Base-by-base conservation (phyloP, 2,888 invertebrate genomes). In the Gonocerus acuteangulatus region DNA sequence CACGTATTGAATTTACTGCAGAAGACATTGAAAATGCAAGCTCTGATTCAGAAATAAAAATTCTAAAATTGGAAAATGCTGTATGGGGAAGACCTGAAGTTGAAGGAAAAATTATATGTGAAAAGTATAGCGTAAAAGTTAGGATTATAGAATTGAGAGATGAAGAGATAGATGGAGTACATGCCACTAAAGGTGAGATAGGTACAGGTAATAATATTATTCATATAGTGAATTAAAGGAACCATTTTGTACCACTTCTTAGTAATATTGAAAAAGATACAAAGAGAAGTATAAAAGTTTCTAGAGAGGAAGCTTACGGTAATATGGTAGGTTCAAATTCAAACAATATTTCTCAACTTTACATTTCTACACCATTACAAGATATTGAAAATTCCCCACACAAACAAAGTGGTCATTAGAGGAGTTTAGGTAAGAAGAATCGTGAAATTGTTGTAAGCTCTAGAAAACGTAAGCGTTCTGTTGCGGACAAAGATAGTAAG, bases 31-130 rank as follows among this genome's bases (percentile, higher is more conserved):
- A 42, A 42, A 42, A 42, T 42, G 13, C 42, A 42, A 42, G 42
- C 42, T 42, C 42, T 42, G 42, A n/a, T 42, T 42, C 42, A 42
- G 42, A 42, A 42, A 42, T 42, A 42, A 42, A 42, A 42, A 42
- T 42, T 42, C 42, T 42, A 42, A 42, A 42, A n/a, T 42, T 42
- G 42, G 42, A 42, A 42, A 42, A 42, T n/a, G 42, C 13, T 42
- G 13, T 42, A 42, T 42, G 4, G 42, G 42, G 42, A 42, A 42
- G 42, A 42, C 42, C 42, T 42, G n/a, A 42, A 42, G 13, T 42
- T 42, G 42, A 42, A 42, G 42, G 42, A 42, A 42, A 42, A 42
- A 42, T 42, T 4, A 42, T 42, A 42, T 42, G 42, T 42, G 42
- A 42, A 42, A 42, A 42, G 42, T 42, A 42, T 42, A n/a, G 42